phyloP scores from a whole-genome alignment of 2,113 vertebrate genomes.

The Mesocricetus auratus region DNA sequence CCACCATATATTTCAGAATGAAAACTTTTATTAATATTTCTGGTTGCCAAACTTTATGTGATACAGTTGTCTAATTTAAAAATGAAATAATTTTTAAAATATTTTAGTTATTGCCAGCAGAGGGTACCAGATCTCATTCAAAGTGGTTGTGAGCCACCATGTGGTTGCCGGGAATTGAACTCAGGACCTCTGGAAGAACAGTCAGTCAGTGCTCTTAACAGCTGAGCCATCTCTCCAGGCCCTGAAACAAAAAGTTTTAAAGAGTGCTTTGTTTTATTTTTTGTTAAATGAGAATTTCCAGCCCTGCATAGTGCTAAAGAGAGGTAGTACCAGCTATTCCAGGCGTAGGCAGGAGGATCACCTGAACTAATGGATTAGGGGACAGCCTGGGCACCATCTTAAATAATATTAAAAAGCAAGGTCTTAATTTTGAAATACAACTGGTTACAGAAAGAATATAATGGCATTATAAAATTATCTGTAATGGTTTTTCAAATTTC shows the following conservation, averaged over 20 bases:
- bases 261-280: slow-evolving; percentile 6
- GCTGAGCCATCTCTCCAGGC: too few species aligned
- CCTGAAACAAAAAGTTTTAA: slow-evolving; percentile 1
- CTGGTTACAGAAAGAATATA: slow-evolving; percentile 39
- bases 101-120: too few species aligned
- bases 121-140: too few species aligned
- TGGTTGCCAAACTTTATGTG: slow-evolving; percentile 6
- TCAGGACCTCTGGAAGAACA: too few species aligned
- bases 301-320: background rate
- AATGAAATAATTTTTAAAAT: too few species aligned
- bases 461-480: background rate
- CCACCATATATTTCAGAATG: background rate
- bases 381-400: background rate
- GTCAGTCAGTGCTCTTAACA: too few species aligned
- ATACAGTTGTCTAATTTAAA: slow-evolving; percentile 24
- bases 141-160: too few species aligned
- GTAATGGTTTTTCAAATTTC: slow-evolving; percentile 27
- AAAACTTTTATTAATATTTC: background rate
- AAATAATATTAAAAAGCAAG: background rate
- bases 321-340: background rate
- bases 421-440: slow-evolving; percentile 48
- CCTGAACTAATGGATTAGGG: background rate
- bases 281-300: background rate
- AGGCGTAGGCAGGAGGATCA: background rate
- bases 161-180: too few species aligned